Percentiles rank a stretch among this genome's conserved stretches.
phyloP scores from a whole-genome alignment of 2,888 invertebrate genomes.

The Plagiodera versicolora region DNA sequence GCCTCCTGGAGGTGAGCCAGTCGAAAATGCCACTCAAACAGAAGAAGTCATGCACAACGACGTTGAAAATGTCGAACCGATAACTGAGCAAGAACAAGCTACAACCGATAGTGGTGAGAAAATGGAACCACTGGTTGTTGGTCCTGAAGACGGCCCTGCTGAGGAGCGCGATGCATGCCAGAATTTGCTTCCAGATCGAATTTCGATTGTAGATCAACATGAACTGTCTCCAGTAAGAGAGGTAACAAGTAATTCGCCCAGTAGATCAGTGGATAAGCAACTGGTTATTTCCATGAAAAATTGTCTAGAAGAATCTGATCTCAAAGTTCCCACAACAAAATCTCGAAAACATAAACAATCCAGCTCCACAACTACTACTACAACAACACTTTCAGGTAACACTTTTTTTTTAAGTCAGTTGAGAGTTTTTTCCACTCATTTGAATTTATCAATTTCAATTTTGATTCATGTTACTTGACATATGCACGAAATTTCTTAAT shows the following conservation, averaged over 20 bases:
- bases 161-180: not conserved
- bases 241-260: not conserved
- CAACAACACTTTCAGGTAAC: not conserved
- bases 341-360: not conserved
- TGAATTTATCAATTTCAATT: too few species aligned
- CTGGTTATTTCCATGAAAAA: not conserved
- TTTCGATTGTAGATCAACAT: not conserved
- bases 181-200: not conserved
- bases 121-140: not conserved
- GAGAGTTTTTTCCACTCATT: too few species aligned
- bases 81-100: too few species aligned
- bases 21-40: too few species aligned
- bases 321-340: conserved; percentile 8
- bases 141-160: not conserved
- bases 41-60: too few species aligned
- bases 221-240: not conserved
- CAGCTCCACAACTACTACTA: not conserved
- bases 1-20: too few species aligned
- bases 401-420: not conserved
- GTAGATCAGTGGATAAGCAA: not conserved
- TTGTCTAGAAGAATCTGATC: not conserved
- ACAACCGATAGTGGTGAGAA: not conserved
- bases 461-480: too few species aligned
- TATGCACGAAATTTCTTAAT: too few species aligned
- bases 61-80: too few species aligned